Evolutionary conservation across 2,113 vertebrate species (phyloP), one percentile per base, ranked within the genome.

Genomic region (Corythoichthys intestinalis): DNA sequence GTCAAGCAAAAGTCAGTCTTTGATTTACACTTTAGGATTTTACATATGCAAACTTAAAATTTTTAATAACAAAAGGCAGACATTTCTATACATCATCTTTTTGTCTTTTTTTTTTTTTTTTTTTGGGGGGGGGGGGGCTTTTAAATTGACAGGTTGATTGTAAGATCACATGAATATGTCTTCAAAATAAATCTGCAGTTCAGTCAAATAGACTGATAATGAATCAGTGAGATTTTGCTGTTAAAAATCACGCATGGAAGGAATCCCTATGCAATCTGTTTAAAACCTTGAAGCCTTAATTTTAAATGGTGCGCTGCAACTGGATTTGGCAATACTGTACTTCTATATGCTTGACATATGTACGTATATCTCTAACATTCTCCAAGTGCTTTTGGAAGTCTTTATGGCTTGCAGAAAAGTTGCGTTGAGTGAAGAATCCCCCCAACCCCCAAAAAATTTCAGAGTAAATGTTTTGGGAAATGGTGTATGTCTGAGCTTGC

Each of bases 401-500:
- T 77, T 76, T 5, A 47, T 78, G 78, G 66, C 72, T 69, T 53
- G 70, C 75, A 69, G 59, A 82, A 71, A 75, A 74, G 62, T 56
- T 59, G 67, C 66, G 59, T 50, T 38, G n/a, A 78, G 65, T 68
- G 70, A 63, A 28, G 41, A 47, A 28, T 12, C n/a, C 41, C 11
- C 39, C 61, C 44, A 38, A 4, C 17, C 2, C 38, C 15, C 38
- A 35, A 76, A 72, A 81, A 82, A 75, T 34, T 73, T 75, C 6
- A 10, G 65, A 76, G 70, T 70, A 69, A 77, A 76, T 2, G 69
- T 70, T 83, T 75, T 64, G 71, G 81, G 79, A 72, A 78, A 73
- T 54, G 70, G 73, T 82, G 80, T 76, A 88, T 76, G 85, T 86
- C 80, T 82, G 83, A 77, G 88, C 85, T 87, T 75, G 82, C 79